Base-by-base conservation (phyloP, 2,113 vertebrate genomes). In the Redunca redunca region DNA sequence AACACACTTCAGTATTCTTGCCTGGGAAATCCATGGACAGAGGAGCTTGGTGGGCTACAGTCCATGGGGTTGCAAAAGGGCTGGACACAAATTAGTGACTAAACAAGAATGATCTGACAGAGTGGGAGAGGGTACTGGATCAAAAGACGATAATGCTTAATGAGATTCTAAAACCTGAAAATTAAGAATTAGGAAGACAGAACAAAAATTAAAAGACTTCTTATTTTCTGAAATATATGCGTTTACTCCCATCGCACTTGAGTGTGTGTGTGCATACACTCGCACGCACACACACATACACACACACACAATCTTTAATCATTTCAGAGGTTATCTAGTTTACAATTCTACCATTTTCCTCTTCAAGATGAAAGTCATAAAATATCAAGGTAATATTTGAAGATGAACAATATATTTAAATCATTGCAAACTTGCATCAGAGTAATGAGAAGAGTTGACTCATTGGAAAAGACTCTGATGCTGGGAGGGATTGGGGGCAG, bases 191-290 rank as follows among this genome's bases (percentile, higher is more conserved):
- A 40, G 13, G 40, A 90, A 90, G 21, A 95, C 12, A 26, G 2
- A 2, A n/a, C 43, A 53, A 80, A 43, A 74, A 2, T 48, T 50
- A 48, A 67, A 74, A 43, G 5, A 50, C 23, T 52, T 62, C 6
- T 57, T 67, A 84, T 83, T 86, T 92, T 90, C 17, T 53, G 25
- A 62, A 82, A 43, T 52, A 28, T n/a, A 14, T 94, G 5, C 10
- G 64, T 40, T 62, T 43, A 50, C 50, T 11, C 14, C 19, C 52
- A 33, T 48, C 3, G 0, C 0, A 40, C 15, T 36, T 40, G 67
- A 36, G 67, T 71, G 19, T 23, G n/a, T 0, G 0, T 0, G 0
- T 19, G 64, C 2, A 19, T 36, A 17, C 64, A n/a, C 62, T 43
- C 62, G n/a, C 25, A 16, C 14, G 78, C 3, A 13, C 33, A 67